These are phyloP conservation scores for Melikaiella ostensackeni DNA, from an alignment of 2,888 invertebrate species.

Conservation along the genomic window DNA sequence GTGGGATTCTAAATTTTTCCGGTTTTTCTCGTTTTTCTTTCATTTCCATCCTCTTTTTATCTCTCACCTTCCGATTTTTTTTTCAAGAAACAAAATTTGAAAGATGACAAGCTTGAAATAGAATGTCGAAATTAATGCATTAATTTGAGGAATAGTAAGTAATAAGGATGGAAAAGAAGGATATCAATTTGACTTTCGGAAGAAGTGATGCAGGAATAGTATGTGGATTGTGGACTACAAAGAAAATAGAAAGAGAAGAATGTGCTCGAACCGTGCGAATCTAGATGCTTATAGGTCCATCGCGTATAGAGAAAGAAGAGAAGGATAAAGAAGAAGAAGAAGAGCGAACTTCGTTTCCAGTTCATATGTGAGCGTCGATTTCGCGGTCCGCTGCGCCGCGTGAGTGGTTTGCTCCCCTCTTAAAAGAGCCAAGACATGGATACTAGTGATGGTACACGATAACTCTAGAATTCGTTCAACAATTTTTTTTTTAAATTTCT, in stretches of 20 bases:
- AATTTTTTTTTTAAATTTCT: slow-evolving; percentile 5
- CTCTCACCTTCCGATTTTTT: too few relatives aligned
- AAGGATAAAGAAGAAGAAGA: slow-evolving; percentile 51
- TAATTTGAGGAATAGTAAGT: too few relatives aligned
- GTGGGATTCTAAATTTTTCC: too few relatives aligned
- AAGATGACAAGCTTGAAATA: too few relatives aligned
- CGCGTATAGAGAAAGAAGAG: slow-evolving; percentile 48
- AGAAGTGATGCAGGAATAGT: neutral
- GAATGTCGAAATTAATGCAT: too few relatives aligned
- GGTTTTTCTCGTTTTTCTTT: too few relatives aligned
- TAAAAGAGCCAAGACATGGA: slow-evolving; percentile 66
- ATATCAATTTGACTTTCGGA: neutral
- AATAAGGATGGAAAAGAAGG: neutral
- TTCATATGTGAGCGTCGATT: slow-evolving; percentile 77
- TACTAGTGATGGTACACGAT: slow-evolving; percentile 65
- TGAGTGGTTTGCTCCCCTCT: slow-evolving; percentile 72
- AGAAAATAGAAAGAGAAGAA: slow-evolving; percentile 31
- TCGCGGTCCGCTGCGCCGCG: slow-evolving; percentile 76
- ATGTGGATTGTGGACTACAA: neutral
- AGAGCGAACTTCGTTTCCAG: slow-evolving; percentile 62
- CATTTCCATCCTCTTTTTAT: too few relatives aligned
- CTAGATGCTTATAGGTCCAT: slow-evolving; percentile 42
- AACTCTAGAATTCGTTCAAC: slow-evolving; percentile 65
- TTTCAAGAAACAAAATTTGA: too few relatives aligned
- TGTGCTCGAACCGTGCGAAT: slow-evolving; percentile 32